Base-by-base conservation (phyloP, 2,888 invertebrate genomes). In the Caenorhabditis sp. region DNA sequence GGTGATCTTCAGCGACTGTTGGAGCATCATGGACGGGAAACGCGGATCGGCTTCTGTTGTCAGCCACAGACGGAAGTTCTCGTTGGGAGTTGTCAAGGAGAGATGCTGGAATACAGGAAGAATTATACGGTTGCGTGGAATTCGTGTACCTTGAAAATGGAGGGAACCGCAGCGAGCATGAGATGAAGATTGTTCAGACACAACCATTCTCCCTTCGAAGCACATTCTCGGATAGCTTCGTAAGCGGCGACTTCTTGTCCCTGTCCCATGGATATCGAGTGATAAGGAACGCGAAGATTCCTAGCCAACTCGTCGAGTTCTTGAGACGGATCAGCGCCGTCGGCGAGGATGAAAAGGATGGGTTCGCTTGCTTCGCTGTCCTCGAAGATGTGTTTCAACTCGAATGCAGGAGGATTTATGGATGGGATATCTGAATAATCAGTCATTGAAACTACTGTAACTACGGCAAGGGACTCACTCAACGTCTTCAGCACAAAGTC, bases 271-370 rank as follows among this genome's bases (percentile, higher is more conserved):
- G 84, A 85, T 90, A 94, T 94, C 93, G 95, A 95, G 80, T 92
- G 93, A 90, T 93, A 95, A 92, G 92, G 93, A 89, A 91, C 93
- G 80, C 92, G 85, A 9, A 67, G 18, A 9, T 93, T 93, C 20
- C 94, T 92, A 0, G 95, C 95, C 50, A 95, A 92, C 60, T 95
- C 94, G 77, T 94, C 93, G 11, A 97, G 93, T 92, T 96, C 96
- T 24, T 86, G 85, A 0, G 96, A 95, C 22, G 97, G 97, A 93
- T 98, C 98, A 44, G 95, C 95, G 47, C 97, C 98, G 26, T 96
- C 95, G 67, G 96, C 95, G 50, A 96, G 95, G 64, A 98, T 94
- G 87, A 98, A 93, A 58, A 99, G 93, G 68, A 96, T 94, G 0
- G 97, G 96, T 88, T 95, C 95, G 0, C 91, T 90, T 0, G 93